These are phyloP conservation scores for Corydoras sp. DNA, from an alignment of 2,113 vertebrate species.

Conservation along the genomic window DNA sequence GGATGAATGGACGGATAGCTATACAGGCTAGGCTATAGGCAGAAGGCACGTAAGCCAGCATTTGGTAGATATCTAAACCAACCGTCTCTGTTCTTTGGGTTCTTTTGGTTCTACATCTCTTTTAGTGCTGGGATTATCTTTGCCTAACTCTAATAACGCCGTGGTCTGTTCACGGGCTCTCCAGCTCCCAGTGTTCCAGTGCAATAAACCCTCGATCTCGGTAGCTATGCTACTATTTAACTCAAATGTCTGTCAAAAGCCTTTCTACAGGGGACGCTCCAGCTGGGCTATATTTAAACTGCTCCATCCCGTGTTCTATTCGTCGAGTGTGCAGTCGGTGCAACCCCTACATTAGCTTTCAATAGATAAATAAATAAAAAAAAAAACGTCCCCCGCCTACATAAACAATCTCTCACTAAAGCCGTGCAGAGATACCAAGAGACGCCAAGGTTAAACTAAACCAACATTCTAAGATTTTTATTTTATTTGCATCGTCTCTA, in stretches of 20 bases:
- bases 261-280: slow-evolving; percentile 52
- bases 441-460: background rate
- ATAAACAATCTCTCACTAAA: background rate
- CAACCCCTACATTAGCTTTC: too few relatives aligned
- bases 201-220: slow-evolving; percentile 69
- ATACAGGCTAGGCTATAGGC: background rate
- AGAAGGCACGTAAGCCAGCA: too few relatives aligned
- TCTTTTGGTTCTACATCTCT: slow-evolving; percentile 43
- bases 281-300: slow-evolving; percentile 66
- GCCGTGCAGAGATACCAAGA: background rate
- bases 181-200: slow-evolving; percentile 61
- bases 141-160: slow-evolving; percentile 71
- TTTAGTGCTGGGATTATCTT: slow-evolving; percentile 62
- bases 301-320: slow-evolving; percentile 24
- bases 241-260: slow-evolving; percentile 49
- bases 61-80: slow-evolving; percentile 4
- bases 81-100: slow-evolving; percentile 3
- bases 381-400: background rate
- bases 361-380: background rate
- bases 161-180: slow-evolving; percentile 63
- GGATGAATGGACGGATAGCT: background rate
- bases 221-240: slow-evolving; percentile 63
- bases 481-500: too few relatives aligned
- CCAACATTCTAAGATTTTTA: background rate
- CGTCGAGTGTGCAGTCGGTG: background rate